Conservation (phyloP, 1,140 invertebrate genomes). For the Drosophila sproati region DNA sequence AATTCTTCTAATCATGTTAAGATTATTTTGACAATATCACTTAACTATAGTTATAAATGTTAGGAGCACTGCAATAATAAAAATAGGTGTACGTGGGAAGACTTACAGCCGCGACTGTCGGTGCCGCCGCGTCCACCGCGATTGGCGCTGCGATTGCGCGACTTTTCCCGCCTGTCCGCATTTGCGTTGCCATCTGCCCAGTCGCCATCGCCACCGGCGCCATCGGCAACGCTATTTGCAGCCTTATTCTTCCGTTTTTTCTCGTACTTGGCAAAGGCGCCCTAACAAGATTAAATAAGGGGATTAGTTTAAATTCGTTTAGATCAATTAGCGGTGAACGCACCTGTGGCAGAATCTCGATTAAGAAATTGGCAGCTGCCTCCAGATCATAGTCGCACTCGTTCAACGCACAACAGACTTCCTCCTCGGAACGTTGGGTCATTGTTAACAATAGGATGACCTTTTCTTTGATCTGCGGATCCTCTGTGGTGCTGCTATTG, state of each 20-base stretch:
- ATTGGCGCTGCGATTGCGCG: slow-evolving; percentile 81
- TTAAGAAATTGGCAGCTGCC: slow-evolving; percentile 90
- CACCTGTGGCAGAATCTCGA: slow-evolving; percentile 89
- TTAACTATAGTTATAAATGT: slow-evolving; percentile 14
- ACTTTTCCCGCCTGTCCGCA: slow-evolving; percentile 84
- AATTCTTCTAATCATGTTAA: no score
- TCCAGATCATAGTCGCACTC: slow-evolving; percentile 92
- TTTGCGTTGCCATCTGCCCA: slow-evolving; percentile 85
- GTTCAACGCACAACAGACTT: slow-evolving; percentile 92
- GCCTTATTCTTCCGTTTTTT: slow-evolving; percentile 94
- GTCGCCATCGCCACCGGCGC: slow-evolving; percentile 78
- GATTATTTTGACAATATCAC: background rate
- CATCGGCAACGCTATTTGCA: slow-evolving; percentile 85
- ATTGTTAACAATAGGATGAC: slow-evolving; percentile 92
- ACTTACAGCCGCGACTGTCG: slow-evolving; percentile 84
- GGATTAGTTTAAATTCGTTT: background rate
- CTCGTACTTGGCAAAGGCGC: slow-evolving; percentile 91
- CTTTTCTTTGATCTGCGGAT: slow-evolving; percentile 89
- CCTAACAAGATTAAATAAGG: slow-evolving; percentile 76
- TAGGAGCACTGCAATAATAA: no score
- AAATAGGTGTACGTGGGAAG: no score
- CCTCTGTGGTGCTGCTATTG: slow-evolving; percentile 87
- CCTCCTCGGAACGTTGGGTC: slow-evolving; percentile 92
- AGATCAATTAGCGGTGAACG: slow-evolving; percentile 31
- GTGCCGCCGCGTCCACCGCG: slow-evolving; percentile 85